phyloP scores from a whole-genome alignment of 2,113 vertebrate genomes.

The Chitala chitala region DNA sequence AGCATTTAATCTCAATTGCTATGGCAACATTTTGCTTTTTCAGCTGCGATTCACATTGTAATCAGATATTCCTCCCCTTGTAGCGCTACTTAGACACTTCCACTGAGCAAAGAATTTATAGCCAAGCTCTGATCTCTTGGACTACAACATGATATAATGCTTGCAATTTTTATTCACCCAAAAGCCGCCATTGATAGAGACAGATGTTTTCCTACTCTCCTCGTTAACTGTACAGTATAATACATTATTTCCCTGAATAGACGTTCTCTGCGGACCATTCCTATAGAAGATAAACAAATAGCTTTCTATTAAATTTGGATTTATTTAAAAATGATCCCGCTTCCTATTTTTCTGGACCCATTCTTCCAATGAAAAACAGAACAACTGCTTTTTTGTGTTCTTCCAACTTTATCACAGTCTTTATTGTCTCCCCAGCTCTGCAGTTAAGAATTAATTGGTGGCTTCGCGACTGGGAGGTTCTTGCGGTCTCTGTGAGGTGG shows the following conservation, averaged over 20 bases:
- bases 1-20: conserved; percentile 81
- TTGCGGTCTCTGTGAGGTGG: conserved; percentile 45
- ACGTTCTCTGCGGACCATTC: conserved; percentile 16
- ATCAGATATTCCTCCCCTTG: conserved; percentile 71
- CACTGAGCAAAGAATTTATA: conserved; percentile 61
- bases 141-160: conserved; percentile 37
- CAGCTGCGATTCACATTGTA: conserved; percentile 68
- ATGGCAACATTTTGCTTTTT: conserved; percentile 83
- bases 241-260: conserved; percentile 10
- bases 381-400: background rate
- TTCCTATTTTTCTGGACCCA: background rate
- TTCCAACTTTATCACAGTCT: conserved; percentile 36
- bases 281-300: background rate
- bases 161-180: conserved; percentile 41
- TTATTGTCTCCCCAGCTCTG: conserved; percentile 49
- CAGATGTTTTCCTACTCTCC: conserved; percentile 6
- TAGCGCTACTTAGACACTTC: conserved; percentile 46
- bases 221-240: background rate
- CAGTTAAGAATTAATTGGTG: conserved; percentile 53
- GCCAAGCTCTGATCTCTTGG: conserved; percentile 55
- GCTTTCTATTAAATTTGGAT: background rate
- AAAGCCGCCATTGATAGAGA: conserved; percentile 34
- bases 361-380: background rate
- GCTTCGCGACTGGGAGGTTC: conserved; percentile 46
- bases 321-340: background rate